phyloP scores from a whole-genome alignment of 1,140 invertebrate species.

The Drosophila tani region DNA sequence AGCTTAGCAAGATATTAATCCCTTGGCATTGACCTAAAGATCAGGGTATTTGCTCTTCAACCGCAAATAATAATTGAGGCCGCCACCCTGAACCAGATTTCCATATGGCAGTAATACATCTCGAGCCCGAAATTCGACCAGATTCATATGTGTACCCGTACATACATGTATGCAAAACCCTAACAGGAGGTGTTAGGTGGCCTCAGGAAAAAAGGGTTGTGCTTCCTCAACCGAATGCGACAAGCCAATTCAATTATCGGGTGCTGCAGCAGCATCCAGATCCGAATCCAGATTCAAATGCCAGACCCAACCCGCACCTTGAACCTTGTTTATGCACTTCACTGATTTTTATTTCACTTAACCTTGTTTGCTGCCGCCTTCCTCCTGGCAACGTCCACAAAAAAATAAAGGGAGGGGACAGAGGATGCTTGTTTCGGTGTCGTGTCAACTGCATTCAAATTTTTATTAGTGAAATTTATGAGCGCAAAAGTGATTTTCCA shows the following conservation, averaged over 20 bases:
- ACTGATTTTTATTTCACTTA: conserved; percentile 73
- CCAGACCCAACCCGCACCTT: conserved; percentile 66
- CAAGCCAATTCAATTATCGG: conserved; percentile 73
- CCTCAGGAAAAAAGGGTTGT: conserved; percentile 62
- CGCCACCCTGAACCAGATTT: conserved; percentile 10
- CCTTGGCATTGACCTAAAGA: conserved; percentile 19
- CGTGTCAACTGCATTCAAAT: conserved; percentile 81
- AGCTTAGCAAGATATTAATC: neutral
- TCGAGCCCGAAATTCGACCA: conserved; percentile 20
- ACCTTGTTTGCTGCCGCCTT: conserved; percentile 63
- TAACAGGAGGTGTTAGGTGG: conserved; percentile 35
- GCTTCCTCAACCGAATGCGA: conserved; percentile 36
- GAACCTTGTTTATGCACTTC: conserved; percentile 76
- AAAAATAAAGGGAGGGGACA: neutral
- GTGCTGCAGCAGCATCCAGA: conserved; percentile 33
- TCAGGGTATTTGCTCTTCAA: conserved; percentile 36
- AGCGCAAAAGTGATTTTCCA: conserved; percentile 82
- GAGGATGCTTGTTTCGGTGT: conserved; percentile 70
- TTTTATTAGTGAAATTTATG: conserved; percentile 84
- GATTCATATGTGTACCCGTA: conserved; percentile 2
- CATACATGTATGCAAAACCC: conserved; percentile 68
- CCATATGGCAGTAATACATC: conserved; percentile 60
- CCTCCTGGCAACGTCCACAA: neutral
- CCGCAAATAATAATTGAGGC: conserved; percentile 23
- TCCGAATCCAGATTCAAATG: conserved; percentile 30